A percentile compares a stretch with the other conserved stretches of the same genome.
phyloP scores from a whole-genome alignment of 2,888 invertebrate genomes.

The Eutolmus rufibarbis region DNA sequence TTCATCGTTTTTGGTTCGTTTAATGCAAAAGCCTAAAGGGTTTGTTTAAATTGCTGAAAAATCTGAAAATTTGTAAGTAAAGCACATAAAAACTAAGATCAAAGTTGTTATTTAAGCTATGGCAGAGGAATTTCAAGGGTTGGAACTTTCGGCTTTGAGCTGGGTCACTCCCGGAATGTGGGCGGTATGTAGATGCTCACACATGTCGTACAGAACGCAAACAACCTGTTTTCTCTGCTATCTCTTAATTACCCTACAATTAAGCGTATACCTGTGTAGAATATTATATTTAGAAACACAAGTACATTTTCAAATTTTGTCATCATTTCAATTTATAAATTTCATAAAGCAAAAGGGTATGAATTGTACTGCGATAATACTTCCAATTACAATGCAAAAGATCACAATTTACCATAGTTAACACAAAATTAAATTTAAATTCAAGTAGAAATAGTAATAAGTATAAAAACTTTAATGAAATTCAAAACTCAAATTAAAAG shows the following conservation, averaged over 20 bases:
- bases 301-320: not conserved
- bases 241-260: not conserved
- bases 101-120: conserved; percentile 4
- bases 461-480: too few relatives aligned
- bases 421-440: too few relatives aligned
- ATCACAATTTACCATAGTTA: too few relatives aligned
- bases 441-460: too few relatives aligned
- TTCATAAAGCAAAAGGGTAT: not conserved
- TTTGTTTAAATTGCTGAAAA: conserved; percentile 8
- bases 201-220: not conserved
- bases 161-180: not conserved
- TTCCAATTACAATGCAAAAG: not conserved
- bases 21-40: conserved; percentile 9
- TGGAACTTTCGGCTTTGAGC: not conserved
- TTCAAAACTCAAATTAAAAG: too few relatives aligned
- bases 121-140: conserved; percentile 3
- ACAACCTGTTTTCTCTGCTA: not conserved
- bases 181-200: not conserved
- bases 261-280: not conserved
- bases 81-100: conserved; percentile 21
- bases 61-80: not conserved
- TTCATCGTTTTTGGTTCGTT: conserved; percentile 12
- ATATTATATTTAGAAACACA: not conserved
- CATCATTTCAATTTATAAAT: not conserved
- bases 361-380: not conserved